phyloP scores from a whole-genome alignment of 1,140 invertebrate genomes.

The Polypedilum pembai region DNA sequence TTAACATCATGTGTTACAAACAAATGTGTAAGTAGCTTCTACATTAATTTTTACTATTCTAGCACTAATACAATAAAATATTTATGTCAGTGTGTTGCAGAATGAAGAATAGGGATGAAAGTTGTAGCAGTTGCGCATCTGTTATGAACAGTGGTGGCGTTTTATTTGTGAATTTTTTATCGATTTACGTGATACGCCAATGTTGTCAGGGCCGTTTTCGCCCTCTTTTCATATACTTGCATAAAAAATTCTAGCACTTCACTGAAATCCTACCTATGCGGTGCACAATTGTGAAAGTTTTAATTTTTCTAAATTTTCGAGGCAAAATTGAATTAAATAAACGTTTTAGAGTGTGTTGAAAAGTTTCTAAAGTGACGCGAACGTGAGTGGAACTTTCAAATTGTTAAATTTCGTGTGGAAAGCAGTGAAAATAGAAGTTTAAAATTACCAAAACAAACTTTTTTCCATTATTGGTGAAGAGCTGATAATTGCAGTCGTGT shows the following conservation, averaged over 20 bases:
- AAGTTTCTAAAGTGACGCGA: not conserved
- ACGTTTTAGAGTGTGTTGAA: not conserved
- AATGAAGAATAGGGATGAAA: not conserved
- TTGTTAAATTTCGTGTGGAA: not conserved
- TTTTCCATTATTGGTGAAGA: slow-evolving; percentile 11
- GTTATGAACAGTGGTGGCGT: not conserved
- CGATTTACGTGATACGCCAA: not conserved
- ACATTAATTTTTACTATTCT: slow-evolving; percentile 7
- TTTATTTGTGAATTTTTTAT: not conserved
- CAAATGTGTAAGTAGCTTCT: not conserved
- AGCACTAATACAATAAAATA: not conserved
- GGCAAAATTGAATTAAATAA: slow-evolving; percentile 2
- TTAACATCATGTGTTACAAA: not conserved
- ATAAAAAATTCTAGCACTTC: slow-evolving; percentile 11
- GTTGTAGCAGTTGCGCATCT: slow-evolving; percentile 25
- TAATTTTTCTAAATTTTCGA: not conserved
- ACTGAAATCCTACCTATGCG: slow-evolving; percentile 9
- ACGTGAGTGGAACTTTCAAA: not conserved
- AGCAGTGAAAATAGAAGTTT: not conserved
- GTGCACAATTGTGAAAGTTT: slow-evolving; percentile 1
- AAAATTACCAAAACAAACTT: slow-evolving; percentile 4
- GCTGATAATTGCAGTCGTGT: not conserved
- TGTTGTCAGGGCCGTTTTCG: not conserved
- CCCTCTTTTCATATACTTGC: not conserved
- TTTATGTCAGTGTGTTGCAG: too few species aligned